phyloP scores from a whole-genome alignment of 1,140 invertebrate species.

The Procambarus virginalis region DNA sequence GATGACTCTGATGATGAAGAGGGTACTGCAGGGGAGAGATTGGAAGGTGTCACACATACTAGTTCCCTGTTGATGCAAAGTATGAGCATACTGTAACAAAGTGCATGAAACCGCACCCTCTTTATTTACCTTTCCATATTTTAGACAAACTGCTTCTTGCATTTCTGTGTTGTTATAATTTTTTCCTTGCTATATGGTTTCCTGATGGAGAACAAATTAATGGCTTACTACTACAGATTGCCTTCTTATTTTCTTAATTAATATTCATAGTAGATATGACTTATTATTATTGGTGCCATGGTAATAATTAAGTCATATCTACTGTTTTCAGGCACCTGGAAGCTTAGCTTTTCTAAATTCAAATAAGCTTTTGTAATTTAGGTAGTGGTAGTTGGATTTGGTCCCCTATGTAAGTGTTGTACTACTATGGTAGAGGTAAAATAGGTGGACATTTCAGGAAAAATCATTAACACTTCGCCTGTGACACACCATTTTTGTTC shows the following conservation, averaged over 20 bases:
- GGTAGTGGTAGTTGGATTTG: too few species aligned
- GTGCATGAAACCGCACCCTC: not conserved
- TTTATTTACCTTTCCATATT: not conserved
- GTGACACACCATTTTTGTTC: too few species aligned
- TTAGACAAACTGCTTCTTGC: not conserved
- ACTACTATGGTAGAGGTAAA: too few species aligned
- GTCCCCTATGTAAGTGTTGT: too few species aligned
- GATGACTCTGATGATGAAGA: not conserved
- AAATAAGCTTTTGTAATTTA: too few species aligned
- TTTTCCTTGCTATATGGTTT: not conserved
- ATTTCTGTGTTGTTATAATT: not conserved
- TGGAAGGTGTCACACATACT: constrained; percentile 10
- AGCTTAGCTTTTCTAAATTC: too few species aligned
- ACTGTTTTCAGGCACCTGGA: too few species aligned
- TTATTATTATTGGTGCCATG: too few species aligned
- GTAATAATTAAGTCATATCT: too few species aligned
- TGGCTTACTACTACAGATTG: not conserved
- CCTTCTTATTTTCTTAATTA: not conserved
- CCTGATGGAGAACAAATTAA: not conserved
- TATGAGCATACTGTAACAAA: not conserved
- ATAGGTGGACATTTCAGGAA: too few species aligned
- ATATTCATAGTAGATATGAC: too few species aligned
- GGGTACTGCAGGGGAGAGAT: not conserved
- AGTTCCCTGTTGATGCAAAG: constrained; percentile 9
- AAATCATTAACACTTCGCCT: too few species aligned